phyloP scores from a whole-genome alignment of 2,113 vertebrate species.

The Clarias magur region DNA sequence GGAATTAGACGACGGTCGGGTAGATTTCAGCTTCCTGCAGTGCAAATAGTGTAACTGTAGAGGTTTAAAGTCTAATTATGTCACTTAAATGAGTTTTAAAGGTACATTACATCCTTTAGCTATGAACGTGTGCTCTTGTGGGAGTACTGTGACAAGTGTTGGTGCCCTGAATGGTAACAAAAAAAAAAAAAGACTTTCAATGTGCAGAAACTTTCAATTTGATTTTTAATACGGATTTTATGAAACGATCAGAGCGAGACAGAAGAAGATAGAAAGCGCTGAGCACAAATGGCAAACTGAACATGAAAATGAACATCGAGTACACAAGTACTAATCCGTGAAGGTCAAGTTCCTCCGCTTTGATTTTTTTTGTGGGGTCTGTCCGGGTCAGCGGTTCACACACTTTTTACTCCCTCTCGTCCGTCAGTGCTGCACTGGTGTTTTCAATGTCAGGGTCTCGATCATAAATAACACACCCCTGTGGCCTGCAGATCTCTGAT shows the following conservation, averaged over 20 bases:
- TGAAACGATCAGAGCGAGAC: neutral
- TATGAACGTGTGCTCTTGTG: neutral
- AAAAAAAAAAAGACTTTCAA: neutral
- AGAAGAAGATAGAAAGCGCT: neutral
- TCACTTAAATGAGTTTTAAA: neutral
- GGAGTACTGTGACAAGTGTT: neutral
- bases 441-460: slow-evolving; percentile 48
- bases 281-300: neutral
- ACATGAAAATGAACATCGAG: slow-evolving; percentile 14
- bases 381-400: slow-evolving; percentile 19
- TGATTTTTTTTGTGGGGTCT: neutral
- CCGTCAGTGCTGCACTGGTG: slow-evolving; percentile 36
- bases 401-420: slow-evolving; percentile 24
- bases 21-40: neutral
- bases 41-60: neutral
- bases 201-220: neutral
- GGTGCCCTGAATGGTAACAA: too few species aligned
- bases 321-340: slow-evolving; percentile 50
- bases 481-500: slow-evolving; percentile 52
- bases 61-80: slow-evolving; percentile 7
- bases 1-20: neutral
- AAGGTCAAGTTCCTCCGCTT: neutral
- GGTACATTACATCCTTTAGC: neutral
- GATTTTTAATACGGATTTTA: neutral
- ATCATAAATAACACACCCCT: slow-evolving; percentile 56